Conservation (phyloP, 2,888 invertebrate species). For the Toxonevra muliebris region DNA sequence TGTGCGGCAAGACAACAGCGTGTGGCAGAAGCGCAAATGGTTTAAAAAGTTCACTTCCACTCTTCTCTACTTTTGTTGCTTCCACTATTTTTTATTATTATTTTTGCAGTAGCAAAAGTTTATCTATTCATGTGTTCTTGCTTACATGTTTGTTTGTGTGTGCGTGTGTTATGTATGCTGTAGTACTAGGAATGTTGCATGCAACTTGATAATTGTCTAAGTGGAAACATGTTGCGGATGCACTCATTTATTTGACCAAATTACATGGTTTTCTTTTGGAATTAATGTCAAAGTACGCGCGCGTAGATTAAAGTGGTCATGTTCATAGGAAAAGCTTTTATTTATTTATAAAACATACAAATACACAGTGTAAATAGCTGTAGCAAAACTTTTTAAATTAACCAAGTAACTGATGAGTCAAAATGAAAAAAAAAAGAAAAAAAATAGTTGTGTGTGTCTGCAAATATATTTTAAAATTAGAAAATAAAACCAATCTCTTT, state of each 20-base stretch:
- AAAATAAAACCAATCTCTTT: constrained; percentile 3
- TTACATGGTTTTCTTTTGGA: constrained; percentile 3
- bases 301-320: background rate
- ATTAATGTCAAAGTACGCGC: background rate
- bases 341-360: too few species aligned
- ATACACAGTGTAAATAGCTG: too few species aligned
- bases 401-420: too few species aligned
- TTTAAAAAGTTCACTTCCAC: background rate
- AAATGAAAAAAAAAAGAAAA: too few species aligned
- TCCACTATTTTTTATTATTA: too few species aligned
- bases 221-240: constrained; percentile 25
- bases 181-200: constrained; percentile 20
- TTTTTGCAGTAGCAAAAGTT: too few species aligned
- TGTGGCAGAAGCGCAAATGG: background rate
- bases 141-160: background rate
- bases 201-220: constrained; percentile 29
- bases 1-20: background rate
- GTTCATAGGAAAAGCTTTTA: background rate
- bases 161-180: background rate
- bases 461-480: background rate
- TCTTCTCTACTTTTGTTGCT: too few species aligned
- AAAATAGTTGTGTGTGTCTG: background rate
- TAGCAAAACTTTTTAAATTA: too few species aligned
- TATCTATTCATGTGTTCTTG: too few species aligned
- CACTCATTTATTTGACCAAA: constrained; percentile 21